Conservation (phyloP, 2,797 vertebrate genomes). For the Sebastes itinus region DNA sequence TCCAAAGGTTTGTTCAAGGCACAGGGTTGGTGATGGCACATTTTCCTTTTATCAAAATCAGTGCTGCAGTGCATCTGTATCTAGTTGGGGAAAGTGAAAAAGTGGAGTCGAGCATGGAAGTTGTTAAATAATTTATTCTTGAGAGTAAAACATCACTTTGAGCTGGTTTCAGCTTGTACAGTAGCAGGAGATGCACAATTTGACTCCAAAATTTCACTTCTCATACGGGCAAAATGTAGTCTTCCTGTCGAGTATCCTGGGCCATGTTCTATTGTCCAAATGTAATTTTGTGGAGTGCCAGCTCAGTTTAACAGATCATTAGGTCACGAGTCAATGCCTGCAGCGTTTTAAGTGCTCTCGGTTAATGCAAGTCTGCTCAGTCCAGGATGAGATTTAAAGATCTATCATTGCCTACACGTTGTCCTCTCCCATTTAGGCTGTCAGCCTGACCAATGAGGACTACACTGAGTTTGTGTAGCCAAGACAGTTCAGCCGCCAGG, state of each 20-base stretch:
- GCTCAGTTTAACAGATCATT: constrained; percentile 38
- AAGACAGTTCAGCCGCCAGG: constrained; percentile 33
- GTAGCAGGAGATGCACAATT: background rate
- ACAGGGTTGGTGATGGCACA: background rate
- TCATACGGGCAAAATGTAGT: background rate
- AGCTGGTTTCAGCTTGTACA: background rate
- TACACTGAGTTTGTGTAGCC: constrained; percentile 9
- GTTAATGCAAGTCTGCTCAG: constrained; percentile 25
- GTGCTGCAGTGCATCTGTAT: background rate
- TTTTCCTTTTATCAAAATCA: background rate
- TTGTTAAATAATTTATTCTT: background rate
- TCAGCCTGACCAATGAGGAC: constrained; percentile 48
- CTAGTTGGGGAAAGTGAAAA: background rate
- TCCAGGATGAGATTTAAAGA: constrained; percentile 43
- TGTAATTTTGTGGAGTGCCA: constrained; percentile 17
- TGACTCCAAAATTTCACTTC: background rate
- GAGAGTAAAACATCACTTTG: background rate
- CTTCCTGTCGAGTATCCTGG: background rate
- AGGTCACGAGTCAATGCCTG: constrained; percentile 47
- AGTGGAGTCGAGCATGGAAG: background rate
- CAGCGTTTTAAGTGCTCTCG: constrained; percentile 33
- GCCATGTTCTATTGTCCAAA: background rate
- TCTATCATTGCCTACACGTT: constrained; percentile 31
- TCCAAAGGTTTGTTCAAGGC: background rate
- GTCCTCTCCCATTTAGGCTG: constrained; percentile 37